Percentiles rank a stretch among this genome's conserved stretches.
Conservation (phyloP, 1,140 invertebrate genomes). For the Homalodisca vitripennis region DNA sequence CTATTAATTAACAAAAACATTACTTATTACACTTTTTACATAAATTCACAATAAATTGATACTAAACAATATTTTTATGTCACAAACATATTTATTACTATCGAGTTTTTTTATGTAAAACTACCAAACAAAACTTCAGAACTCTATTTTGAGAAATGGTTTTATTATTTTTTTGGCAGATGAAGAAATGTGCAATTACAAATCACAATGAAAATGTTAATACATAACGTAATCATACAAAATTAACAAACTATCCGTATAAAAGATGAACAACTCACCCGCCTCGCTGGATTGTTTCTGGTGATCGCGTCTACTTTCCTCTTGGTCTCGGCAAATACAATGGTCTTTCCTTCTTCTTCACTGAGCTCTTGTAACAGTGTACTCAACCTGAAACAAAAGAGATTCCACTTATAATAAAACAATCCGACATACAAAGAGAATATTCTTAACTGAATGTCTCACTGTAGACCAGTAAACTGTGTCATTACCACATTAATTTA, state of each 20-base stretch:
- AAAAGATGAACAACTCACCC: conserved; percentile 27
- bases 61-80: too few relatives aligned
- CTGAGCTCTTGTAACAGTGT: conserved; percentile 31
- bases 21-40: too few relatives aligned
- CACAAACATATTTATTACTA: neutral
- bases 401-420: neutral
- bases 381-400: conserved; percentile 33
- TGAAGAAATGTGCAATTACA: neutral
- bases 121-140: neutral
- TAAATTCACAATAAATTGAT: too few relatives aligned
- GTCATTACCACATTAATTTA: too few relatives aligned
- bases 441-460: too few relatives aligned
- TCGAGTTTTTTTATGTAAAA: neutral
- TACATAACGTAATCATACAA: neutral
- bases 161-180: neutral
- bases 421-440: neutral
- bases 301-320: conserved; percentile 94
- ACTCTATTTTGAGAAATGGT: neutral
- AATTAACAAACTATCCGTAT: conserved; percentile 17
- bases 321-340: conserved; percentile 98
- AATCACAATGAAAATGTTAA: neutral
- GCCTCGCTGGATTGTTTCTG: conserved; percentile 64
- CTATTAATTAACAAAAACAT: too few relatives aligned
- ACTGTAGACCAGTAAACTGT: too few relatives aligned
- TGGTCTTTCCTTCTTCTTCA: conserved; percentile 54